Base-by-base conservation (phyloP, 2,113 vertebrate genomes). In the Rhinichthys klamathensis region DNA sequence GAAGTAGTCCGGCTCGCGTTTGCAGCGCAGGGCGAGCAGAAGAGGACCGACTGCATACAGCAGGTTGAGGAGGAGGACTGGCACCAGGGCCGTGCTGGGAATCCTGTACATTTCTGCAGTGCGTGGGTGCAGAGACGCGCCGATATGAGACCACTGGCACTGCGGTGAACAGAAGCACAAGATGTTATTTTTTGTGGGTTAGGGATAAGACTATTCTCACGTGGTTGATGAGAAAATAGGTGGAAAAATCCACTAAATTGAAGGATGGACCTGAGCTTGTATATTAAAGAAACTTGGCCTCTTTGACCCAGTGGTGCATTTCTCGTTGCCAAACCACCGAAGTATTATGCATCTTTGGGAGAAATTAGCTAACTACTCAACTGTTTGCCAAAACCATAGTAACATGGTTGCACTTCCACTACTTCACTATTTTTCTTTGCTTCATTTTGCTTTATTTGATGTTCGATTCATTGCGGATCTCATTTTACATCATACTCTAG, bases 121-220 rank as follows among this genome's bases (percentile, higher is more conserved):
- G 15, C 94, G 95, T 30, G 90, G 4, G 83, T 98, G 97, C 76
- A 96, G 90, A 3, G 96, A 96, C 0, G 94, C 96, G 0, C 96
- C 96, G 4, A 96, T 85, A 85, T 98, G 96, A 7, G 94, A 88
- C 94, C 97, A 97, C 91, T 98, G 97, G 2, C 96, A 96, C 97
- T 97, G 91, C 0, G 76, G 82, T 35, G 3, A 65, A 49, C 65
- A 15, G 18, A 25, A 73, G 3, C 21, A 56, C 21, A 65, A 70
- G 18, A 82, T 35, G 25, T 13, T 16, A 49, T 60, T 41, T 58
- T 18, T 79, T 38, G 21, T 56, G 21, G 41, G n/a, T 74, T 44
- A 74, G 70, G 23, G 9, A 63, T 63, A 63, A 63, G 12, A 63
- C 25, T 3, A 30, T 25, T 61, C 23, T n/a, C 51, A 54, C 51